Conservation (phyloP, 1,140 invertebrate genomes). For the Eupristina koningsbergeri region DNA sequence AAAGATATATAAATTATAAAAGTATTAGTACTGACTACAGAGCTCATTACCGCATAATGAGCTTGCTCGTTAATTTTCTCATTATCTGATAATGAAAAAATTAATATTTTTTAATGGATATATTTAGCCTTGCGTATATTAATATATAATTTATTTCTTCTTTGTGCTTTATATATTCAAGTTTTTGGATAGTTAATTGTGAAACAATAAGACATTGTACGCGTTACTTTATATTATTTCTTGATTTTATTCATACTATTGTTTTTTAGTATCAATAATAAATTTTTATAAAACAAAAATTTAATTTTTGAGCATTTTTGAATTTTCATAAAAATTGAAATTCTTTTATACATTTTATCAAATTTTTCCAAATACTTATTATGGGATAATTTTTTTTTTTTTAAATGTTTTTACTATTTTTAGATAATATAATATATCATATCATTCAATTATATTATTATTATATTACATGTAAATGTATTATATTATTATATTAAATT, state of each 20-base stretch:
- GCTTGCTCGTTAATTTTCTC: conserved; percentile 50
- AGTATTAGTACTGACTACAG: neutral
- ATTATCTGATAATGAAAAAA: conserved; percentile 43
- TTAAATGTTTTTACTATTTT: no score
- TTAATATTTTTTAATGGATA: conserved; percentile 24
- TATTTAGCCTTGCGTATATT: conserved; percentile 29
- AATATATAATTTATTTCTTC: conserved; percentile 32
- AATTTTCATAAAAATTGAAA: no score
- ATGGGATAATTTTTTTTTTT: no score
- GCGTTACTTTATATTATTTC: neutral
- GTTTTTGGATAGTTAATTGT: neutral
- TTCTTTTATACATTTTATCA: no score
- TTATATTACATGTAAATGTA: no score
- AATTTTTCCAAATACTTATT: no score
- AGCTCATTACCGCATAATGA: conserved; percentile 48
- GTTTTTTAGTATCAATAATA: no score
- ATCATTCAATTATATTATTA: no score
- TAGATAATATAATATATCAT: no score
- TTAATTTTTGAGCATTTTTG: no score
- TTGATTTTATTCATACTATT: neutral
- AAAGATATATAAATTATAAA: conserved; percentile 39
- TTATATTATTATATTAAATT: no score
- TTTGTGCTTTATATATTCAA: neutral
- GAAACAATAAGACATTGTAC: neutral
- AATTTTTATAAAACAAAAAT: no score